phyloP scores from a whole-genome alignment of 2,888 invertebrate species.

The Nasonovia ribisnigri region DNA sequence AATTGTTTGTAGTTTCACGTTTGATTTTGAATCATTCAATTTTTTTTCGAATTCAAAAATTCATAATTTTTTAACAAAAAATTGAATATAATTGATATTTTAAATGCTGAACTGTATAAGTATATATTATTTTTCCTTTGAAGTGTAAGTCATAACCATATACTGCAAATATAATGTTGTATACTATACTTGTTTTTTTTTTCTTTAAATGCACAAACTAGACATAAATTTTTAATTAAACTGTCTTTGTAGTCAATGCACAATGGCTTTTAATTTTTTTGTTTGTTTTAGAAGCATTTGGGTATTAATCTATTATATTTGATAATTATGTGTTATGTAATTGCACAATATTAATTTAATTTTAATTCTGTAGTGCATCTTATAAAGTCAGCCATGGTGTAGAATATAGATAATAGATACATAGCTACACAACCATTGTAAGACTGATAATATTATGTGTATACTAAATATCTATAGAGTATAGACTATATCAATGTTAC shows the following conservation, averaged over 20 bases:
- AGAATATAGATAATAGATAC: not conserved
- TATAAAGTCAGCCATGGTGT: not conserved
- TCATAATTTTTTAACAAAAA: not conserved
- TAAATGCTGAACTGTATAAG: not conserved
- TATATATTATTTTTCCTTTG: not conserved
- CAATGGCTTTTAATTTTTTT: not conserved
- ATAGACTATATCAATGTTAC: too few species aligned
- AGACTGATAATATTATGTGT: not conserved
- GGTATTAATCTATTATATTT: not conserved
- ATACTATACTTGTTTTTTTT: not conserved
- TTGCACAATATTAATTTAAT: not conserved
- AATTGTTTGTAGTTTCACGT: not conserved
- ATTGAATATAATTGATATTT: not conserved
- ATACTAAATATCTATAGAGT: not conserved
- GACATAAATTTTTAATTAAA: not conserved
- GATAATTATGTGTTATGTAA: too few species aligned
- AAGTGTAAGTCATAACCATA: not conserved
- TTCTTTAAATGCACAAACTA: not conserved
- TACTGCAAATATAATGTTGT: not conserved
- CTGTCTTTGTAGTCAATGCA: not conserved
- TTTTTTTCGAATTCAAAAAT: not conserved
- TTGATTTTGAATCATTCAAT: not conserved
- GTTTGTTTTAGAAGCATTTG: not conserved
- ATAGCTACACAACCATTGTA: not conserved
- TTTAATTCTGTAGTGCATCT: not conserved